These are phyloP conservation scores for Mythimna loreyi DNA, from an alignment of 2,888 invertebrate species.

Conservation along the genomic window DNA sequence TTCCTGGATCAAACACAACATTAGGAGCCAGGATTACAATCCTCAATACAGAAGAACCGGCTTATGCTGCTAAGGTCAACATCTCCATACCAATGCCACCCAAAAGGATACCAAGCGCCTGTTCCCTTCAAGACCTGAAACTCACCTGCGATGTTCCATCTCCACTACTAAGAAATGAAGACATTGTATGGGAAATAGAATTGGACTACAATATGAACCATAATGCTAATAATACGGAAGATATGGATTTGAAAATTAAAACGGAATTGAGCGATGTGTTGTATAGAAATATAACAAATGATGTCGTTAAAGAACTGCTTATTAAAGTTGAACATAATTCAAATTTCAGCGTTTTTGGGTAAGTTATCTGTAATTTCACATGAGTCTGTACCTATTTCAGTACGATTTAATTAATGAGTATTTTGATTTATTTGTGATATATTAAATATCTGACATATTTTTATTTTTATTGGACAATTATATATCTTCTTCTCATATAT, in stretches of 20 bases:
- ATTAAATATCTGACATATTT: too few species aligned
- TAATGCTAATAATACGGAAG: conserved; percentile 65
- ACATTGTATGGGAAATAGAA: conserved; percentile 79
- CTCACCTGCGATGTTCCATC: conserved; percentile 80
- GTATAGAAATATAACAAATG: conserved; percentile 74
- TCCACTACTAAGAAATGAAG: conserved; percentile 76
- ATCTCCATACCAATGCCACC: conserved; percentile 78
- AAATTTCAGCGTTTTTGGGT: conserved; percentile 78
- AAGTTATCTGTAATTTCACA: conserved; percentile 51
- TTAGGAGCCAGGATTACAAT: conserved; percentile 79
- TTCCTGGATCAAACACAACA: conserved; percentile 79
- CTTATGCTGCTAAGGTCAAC: conserved; percentile 80
- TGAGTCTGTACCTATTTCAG: neutral
- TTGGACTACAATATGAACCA: conserved; percentile 74
- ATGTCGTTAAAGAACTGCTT: conserved; percentile 64
- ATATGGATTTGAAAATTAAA: conserved; percentile 68
- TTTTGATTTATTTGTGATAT: too few species aligned
- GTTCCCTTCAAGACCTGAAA: conserved; percentile 73
- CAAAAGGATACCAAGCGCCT: conserved; percentile 79
- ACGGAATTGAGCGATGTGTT: conserved; percentile 77
- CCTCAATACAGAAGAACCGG: conserved; percentile 82
- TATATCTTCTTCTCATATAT: too few species aligned
- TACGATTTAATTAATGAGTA: neutral
- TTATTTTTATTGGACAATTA: too few species aligned
- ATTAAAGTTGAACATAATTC: conserved; percentile 75